Base-by-base conservation (phyloP, 2,888 invertebrate genomes). In the Diadromus collaris region DNA sequence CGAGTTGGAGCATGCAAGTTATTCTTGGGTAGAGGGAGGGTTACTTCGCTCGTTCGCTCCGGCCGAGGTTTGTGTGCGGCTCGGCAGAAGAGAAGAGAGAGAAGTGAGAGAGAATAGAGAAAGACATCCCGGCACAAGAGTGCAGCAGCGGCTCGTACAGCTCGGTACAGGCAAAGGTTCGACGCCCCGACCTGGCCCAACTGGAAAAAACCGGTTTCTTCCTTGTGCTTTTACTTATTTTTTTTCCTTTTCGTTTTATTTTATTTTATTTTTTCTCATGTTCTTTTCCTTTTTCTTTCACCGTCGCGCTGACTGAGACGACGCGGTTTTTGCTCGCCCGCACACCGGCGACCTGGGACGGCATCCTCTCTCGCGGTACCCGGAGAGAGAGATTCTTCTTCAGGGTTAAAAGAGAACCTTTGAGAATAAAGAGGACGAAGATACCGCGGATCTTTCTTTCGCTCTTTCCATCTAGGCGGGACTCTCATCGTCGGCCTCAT, bases 181-280 rank as follows among this genome's bases (percentile, higher is more conserved):
- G 90, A 90, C 90, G 90, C 90, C 90, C 90, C 90, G 90, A 90
- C 90, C 90, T 91, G 90, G 90, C 90, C 90, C 90, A 90, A 90
- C 89, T 90, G 90, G 90, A 90, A 91, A 91, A 90, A 91, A 91
- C 90, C 90, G 90, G 90, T 90, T 90, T 90, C 89, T 90, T 90
- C 89, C 88, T 89, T 69, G 77, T 72, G 75, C 77, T 81, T 79
- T 77, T 81, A 74, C 79, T 81, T 81, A 24, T 54, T 27, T 27
- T 24, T 24, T 13, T 54, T 27, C 2, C 13, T 29, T 60, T 34
- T 24, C 24, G 61, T 61, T 27, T 63, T 61, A 34, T 51, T 44
- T 60, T 27, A 16, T 61, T 46, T 46, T n/a, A n/a, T 46, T 46
- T 44, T 46, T 46, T 24, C 9, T 24, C 13, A 34, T 71, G 41